Conservation (phyloP, 1,140 invertebrate species). For the Gryon sp. region DNA sequence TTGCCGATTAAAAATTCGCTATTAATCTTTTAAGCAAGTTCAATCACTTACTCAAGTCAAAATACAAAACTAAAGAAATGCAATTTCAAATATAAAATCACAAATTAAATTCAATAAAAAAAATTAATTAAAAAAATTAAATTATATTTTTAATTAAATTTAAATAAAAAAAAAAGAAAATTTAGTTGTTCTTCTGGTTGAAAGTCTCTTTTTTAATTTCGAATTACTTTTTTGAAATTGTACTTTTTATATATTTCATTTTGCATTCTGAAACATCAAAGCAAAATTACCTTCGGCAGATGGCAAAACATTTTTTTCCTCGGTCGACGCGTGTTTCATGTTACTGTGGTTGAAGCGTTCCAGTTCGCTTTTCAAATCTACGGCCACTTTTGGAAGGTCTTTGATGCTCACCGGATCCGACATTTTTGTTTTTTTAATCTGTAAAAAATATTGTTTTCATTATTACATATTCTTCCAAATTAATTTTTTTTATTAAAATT, state of each 20-base stretch:
- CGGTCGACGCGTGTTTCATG: constrained; percentile 90
- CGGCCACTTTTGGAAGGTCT: constrained; percentile 92
- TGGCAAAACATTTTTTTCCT: constrained; percentile 92
- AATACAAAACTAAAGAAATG: too few relatives aligned
- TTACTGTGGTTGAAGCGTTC: constrained; percentile 91
- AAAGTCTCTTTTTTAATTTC: too few relatives aligned
- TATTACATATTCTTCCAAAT: too few relatives aligned
- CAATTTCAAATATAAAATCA: too few relatives aligned
- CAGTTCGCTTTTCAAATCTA: constrained; percentile 91
- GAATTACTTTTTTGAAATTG: background rate
- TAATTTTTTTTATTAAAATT: too few relatives aligned
- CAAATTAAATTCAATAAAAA: too few relatives aligned
- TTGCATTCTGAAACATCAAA: background rate
- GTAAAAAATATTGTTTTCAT: too few relatives aligned
- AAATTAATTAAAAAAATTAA: too few relatives aligned
- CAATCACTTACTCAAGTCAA: background rate
- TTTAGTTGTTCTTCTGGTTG: too few relatives aligned
- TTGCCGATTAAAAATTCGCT: constrained; percentile 25
- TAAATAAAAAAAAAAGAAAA: too few relatives aligned
- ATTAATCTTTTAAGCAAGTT: constrained; percentile 22
- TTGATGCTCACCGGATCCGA: constrained; percentile 86
- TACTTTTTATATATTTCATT: background rate
- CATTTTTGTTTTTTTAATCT: constrained; percentile 76
- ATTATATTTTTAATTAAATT: too few relatives aligned
- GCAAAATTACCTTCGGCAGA: constrained; percentile 89